These are phyloP conservation scores for Sesamia inferens DNA, from an alignment of 2,888 invertebrate genomes.

Conservation along the genomic window DNA sequence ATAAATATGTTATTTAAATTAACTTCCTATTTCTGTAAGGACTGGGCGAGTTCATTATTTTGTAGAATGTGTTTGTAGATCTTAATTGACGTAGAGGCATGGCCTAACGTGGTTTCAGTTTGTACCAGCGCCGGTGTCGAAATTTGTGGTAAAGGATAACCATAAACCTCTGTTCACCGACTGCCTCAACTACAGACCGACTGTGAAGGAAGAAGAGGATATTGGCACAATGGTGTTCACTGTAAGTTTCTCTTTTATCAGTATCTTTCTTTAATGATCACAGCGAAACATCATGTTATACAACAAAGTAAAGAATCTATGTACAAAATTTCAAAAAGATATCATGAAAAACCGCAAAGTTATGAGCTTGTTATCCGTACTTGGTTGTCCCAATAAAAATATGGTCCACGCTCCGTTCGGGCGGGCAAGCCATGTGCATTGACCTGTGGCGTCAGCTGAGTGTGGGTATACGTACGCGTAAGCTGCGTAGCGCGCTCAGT, in stretches of 20 bases:
- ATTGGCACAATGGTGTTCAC: conserved; percentile 93
- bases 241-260: conserved; percentile 82
- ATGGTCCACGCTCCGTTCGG: too few species aligned
- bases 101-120: conserved; percentile 82
- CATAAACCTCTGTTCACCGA: conserved; percentile 96
- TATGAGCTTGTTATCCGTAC: too few species aligned
- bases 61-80: conserved; percentile 44
- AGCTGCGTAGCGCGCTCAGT: too few species aligned
- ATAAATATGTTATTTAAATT: not conserved
- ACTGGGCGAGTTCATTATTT: conserved; percentile 30
- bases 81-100: conserved; percentile 75
- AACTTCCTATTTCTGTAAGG: conserved; percentile 21
- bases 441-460: too few species aligned
- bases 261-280: not conserved
- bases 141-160: conserved; percentile 91
- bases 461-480: too few species aligned
- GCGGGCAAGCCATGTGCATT: too few species aligned
- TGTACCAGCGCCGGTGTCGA: conserved; percentile 77
- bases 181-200: conserved; percentile 95
- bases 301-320: not conserved
- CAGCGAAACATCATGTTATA: not conserved
- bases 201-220: conserved; percentile 94
- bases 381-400: too few species aligned
- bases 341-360: too few species aligned
- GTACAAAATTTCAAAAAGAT: too few species aligned